These are phyloP conservation scores for Drosophila rellima DNA, from an alignment of 2,888 invertebrate genomes.

Conservation along the genomic window DNA sequence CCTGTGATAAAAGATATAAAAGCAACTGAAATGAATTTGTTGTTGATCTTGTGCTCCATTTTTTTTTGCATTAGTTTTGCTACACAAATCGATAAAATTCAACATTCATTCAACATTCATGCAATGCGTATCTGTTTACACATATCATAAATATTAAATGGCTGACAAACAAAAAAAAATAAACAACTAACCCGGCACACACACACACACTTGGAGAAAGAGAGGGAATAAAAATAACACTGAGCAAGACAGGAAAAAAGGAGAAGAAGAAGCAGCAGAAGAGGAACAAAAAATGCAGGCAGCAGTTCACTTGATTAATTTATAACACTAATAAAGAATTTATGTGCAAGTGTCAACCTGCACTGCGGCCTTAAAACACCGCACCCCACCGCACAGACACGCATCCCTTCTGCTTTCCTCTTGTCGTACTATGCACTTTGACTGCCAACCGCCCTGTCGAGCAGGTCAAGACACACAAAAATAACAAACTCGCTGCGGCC, in stretches of 20 bases:
- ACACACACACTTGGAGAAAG: constrained; percentile 13
- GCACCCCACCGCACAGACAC: constrained; percentile 6
- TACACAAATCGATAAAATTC: constrained; percentile 70
- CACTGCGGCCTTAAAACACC: constrained; percentile 63
- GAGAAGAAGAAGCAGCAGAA: constrained; percentile 13
- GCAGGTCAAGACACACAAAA: constrained; percentile 69
- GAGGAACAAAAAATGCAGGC: constrained; percentile 27
- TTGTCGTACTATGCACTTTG: background rate
- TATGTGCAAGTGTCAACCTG: constrained; percentile 79
- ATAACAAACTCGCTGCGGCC: constrained; percentile 23
- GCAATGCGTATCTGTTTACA: constrained; percentile 80
- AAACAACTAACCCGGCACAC: constrained; percentile 25
- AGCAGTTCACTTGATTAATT: constrained; percentile 78
- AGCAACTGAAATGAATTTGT: constrained; percentile 8
- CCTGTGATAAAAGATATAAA: too few species aligned
- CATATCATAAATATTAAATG: constrained; percentile 78
- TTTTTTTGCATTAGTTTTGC: constrained; percentile 55
- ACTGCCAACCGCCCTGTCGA: constrained; percentile 28
- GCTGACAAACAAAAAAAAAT: constrained; percentile 49
- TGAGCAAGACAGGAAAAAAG: constrained; percentile 37
- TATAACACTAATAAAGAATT: constrained; percentile 81
- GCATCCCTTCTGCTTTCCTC: background rate
- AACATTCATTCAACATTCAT: constrained; percentile 75
- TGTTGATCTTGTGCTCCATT: constrained; percentile 6
- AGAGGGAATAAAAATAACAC: constrained; percentile 42